A percentile compares a stretch with the other conserved stretches of the same genome.
Evolutionary conservation across 2,888 invertebrate genomes (phyloP).

Genomic region (Nemapogon koenigi): DNA sequence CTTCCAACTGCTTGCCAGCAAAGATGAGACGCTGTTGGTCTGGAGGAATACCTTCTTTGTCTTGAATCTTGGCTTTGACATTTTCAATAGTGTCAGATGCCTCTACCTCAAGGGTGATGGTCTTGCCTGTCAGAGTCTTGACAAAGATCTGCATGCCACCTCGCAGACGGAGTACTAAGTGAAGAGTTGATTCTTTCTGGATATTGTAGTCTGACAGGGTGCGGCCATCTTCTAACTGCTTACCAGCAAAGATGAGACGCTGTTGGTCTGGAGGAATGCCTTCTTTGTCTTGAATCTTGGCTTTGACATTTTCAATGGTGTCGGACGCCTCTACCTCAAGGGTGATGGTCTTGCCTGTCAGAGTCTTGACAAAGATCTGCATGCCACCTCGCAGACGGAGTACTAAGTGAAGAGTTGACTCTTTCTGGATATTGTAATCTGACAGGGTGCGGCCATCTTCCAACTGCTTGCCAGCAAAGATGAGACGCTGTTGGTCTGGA

Average conservation of each 20-base stretch:
- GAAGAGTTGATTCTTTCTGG: slow-evolving; percentile 37
- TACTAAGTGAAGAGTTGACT: slow-evolving; percentile 40
- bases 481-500: slow-evolving; percentile 42
- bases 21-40: slow-evolving; percentile 43
- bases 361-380: slow-evolving; percentile 41
- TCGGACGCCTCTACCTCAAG: slow-evolving; percentile 38
- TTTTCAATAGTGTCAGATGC: slow-evolving; percentile 45
- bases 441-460: slow-evolving; percentile 45
- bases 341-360: slow-evolving; percentile 39
- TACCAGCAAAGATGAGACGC: slow-evolving; percentile 37
- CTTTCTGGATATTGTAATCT: slow-evolving; percentile 47
- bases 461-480: slow-evolving; percentile 44
- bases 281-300: slow-evolving; percentile 42
- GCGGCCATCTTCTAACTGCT: slow-evolving; percentile 38
- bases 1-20: slow-evolving; percentile 38
- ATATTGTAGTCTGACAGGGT: slow-evolving; percentile 41
- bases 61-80: slow-evolving; percentile 46
- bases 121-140: slow-evolving; percentile 37
- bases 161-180: slow-evolving; percentile 34
- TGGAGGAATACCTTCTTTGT: slow-evolving; percentile 42
- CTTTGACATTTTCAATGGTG: slow-evolving; percentile 40
- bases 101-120: slow-evolving; percentile 37
- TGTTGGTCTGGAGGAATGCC: slow-evolving; percentile 43
- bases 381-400: slow-evolving; percentile 41
- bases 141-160: slow-evolving; percentile 45